Base-by-base conservation (phyloP, 2,797 vertebrate species). In the Enteromius unitaeniatus region DNA sequence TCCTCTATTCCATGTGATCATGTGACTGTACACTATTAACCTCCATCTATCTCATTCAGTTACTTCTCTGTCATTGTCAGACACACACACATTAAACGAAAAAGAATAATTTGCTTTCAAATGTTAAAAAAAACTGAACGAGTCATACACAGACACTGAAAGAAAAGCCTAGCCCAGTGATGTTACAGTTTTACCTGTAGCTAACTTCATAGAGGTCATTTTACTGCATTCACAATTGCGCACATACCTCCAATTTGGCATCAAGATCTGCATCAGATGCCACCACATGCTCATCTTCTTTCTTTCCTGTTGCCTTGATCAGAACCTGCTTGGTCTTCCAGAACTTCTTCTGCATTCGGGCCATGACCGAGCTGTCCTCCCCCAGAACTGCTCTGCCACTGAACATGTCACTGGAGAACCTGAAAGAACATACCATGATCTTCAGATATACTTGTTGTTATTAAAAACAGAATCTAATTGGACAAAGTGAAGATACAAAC, bases 291-390 rank as follows among this genome's bases (percentile, higher is more conserved):
- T 96, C 94, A n/a, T 97, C 95, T 90, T 97, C 93, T 85, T 96
- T 97, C 90, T 97, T 97, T 49, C 97, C 96, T 0, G 96, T 97
- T 86, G 96, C 96, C 89, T 97, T 95, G 88, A 96, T 96, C 79
- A 96, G 89, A 53, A 95, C 94, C 91, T 97, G 94, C 83, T 96
- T 96, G n/a, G 92, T 94, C 92, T 97, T 96, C 96, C 95, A 96
- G 78, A 95, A 96, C 91, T 97, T 97, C 90, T 96, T 96, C 89
- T 96, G 95, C 94, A 95, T 96, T 91, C 95, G 96, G 26, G 94
- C 94, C 90, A 96, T 94, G 79, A 95, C 93, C 0, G 96, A 96
- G 88, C 92, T 87, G 86, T 95, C 93, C 78, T 96, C 95, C 7
- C 93, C 92, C 53, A 92, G 88, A 87, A 93, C 88, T 0, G 90